A percentile compares a stretch with the other conserved stretches of the same genome.
Evolutionary conservation across 2,888 invertebrate genomes (phyloP).

Genomic region (Harpalus rubripes): DNA sequence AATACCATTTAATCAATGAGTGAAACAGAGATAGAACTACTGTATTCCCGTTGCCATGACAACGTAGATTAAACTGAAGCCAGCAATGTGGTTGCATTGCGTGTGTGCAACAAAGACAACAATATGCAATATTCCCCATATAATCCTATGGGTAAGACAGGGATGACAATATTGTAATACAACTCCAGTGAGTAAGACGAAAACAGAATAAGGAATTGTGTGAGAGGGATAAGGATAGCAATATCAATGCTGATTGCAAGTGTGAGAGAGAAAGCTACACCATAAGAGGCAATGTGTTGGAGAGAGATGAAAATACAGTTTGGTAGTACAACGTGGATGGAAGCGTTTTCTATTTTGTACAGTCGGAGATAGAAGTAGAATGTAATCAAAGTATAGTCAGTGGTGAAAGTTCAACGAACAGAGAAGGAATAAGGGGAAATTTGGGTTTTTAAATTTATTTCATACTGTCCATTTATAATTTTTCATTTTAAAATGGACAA

Average conservation of each 20-base stretch:
- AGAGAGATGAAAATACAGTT: conserved; percentile 5
- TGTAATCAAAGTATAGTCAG: conserved; percentile 78
- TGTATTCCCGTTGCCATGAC: conserved; percentile 30
- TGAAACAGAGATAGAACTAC: conserved; percentile 8
- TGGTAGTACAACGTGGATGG: conserved; percentile 73
- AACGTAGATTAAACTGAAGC: conserved; percentile 53
- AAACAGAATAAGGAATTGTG: neutral
- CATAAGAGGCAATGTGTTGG: neutral
- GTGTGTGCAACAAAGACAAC: conserved; percentile 22
- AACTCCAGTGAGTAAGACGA: neutral
- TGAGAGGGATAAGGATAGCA: neutral
- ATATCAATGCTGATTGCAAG: conserved; percentile 15
- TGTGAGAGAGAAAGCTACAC: neutral
- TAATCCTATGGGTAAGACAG: neutral
- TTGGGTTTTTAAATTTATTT: too few relatives aligned
- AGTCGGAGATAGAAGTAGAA: conserved; percentile 74
- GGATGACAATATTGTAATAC: neutral
- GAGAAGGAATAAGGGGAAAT: conserved; percentile 2
- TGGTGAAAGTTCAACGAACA: conserved; percentile 65
- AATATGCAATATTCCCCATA: conserved; percentile 13
- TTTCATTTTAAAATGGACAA: too few relatives aligned
- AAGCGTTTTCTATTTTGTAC: conserved; percentile 78
- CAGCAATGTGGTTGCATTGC: conserved; percentile 40
- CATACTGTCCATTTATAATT: too few relatives aligned
- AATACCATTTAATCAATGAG: conserved; percentile 17